Conservation (phyloP, 2,888 invertebrate species). For the Tetramorium bicarinatum region DNA sequence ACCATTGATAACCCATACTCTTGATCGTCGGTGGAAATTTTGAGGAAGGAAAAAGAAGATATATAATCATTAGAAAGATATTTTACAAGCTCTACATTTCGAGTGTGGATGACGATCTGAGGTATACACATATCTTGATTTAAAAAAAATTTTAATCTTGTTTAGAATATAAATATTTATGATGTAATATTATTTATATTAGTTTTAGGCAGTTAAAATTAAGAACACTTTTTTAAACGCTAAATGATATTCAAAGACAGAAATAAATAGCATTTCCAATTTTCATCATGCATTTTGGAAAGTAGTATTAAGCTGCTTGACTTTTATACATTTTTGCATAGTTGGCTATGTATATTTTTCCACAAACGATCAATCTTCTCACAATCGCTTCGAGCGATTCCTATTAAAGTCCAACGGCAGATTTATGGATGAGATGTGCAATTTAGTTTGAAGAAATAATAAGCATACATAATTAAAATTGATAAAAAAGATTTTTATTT, state of each 20-base stretch:
- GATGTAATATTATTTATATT: neutral
- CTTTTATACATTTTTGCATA: slow-evolving; percentile 20
- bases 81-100: neutral
- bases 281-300: neutral
- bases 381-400: slow-evolving; percentile 1
- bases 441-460: neutral
- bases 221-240: neutral
- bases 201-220: neutral
- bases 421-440: slow-evolving; percentile 22
- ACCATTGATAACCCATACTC: neutral
- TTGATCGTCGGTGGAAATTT: slow-evolving; percentile 42
- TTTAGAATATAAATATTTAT: slow-evolving; percentile 3
- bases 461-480: neutral
- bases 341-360: slow-evolving; percentile 5
- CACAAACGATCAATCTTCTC: slow-evolving; percentile 23
- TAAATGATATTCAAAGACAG: neutral
- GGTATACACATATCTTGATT: neutral
- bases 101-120: neutral
- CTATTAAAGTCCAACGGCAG: slow-evolving; percentile 33
- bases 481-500: neutral
- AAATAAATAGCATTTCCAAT: neutral
- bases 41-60: neutral
- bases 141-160: neutral
- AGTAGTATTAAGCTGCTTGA: neutral
- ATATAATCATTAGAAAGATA: neutral